phyloP scores from a whole-genome alignment of 2,113 vertebrate genomes.

The Crotophaga sulcirostris region DNA sequence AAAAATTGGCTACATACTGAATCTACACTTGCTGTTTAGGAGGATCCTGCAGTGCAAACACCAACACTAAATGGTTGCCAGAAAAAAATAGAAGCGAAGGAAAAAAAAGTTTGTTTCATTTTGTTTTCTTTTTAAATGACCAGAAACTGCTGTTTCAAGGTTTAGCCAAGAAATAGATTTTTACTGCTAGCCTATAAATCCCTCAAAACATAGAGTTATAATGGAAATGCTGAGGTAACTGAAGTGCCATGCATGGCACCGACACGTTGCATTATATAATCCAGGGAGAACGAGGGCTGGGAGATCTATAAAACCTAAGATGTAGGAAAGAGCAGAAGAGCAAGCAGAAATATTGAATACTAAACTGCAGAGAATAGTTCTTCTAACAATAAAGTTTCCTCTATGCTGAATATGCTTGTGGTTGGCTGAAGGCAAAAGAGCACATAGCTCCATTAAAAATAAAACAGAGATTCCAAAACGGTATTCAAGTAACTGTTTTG shows the following conservation, averaged over 20 bases:
- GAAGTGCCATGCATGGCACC: slow-evolving; percentile 14
- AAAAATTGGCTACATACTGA: not conserved
- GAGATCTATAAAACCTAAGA: slow-evolving; percentile 47
- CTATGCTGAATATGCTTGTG: not conserved
- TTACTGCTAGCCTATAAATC: slow-evolving; percentile 53
- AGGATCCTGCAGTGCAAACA: not conserved
- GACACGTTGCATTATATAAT: slow-evolving; percentile 48
- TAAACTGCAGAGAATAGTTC: slow-evolving; percentile 18
- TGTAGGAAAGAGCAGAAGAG: slow-evolving; percentile 5
- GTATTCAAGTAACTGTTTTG: not conserved
- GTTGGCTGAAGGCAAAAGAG: not conserved
- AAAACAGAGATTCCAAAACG: not conserved
- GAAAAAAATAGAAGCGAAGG: not conserved
- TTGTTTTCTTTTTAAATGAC: slow-evolving; percentile 51
- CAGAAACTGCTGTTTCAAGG: slow-evolving; percentile 30
- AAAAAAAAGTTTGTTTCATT: slow-evolving; percentile 1
- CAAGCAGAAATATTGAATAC: slow-evolving; percentile 20
- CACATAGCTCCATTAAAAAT: slow-evolving; percentile 16
- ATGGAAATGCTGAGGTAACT: slow-evolving; percentile 63
- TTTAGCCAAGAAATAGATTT: slow-evolving; percentile 48
- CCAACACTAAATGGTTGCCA: not conserved
- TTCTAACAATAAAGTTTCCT: slow-evolving; percentile 20
- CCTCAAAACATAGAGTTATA: slow-evolving; percentile 42
- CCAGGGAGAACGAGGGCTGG: slow-evolving; percentile 15
- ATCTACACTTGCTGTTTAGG: not conserved